Evolutionary conservation across 2,797 vertebrate species (phyloP).

Genomic region (Periparus ater): DNA sequence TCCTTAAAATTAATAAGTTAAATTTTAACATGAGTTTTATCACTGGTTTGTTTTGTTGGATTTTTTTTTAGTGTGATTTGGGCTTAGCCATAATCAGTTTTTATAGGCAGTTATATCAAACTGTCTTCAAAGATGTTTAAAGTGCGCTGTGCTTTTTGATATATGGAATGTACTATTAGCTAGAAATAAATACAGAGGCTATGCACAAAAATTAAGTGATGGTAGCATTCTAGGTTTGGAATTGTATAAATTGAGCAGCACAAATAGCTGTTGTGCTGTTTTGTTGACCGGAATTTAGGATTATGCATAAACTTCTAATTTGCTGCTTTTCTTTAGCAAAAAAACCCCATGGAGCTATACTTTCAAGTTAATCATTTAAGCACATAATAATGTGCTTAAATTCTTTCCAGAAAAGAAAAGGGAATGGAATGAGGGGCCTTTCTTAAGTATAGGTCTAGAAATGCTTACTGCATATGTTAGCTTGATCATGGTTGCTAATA

Average conservation of each 20-base stretch:
- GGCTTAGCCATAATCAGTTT: background rate
- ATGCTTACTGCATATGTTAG: background rate
- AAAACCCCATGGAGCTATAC: background rate
- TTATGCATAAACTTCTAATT: background rate
- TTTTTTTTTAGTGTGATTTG: background rate
- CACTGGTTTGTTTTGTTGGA: background rate
- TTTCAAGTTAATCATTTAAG: background rate
- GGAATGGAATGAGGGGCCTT: background rate
- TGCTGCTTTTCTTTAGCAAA: background rate
- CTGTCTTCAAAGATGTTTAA: background rate
- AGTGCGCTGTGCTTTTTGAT: background rate
- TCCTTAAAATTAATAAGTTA: background rate
- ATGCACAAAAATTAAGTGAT: background rate
- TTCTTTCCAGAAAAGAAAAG: background rate
- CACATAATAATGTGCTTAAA: background rate
- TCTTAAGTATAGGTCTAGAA: background rate
- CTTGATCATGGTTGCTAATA: background rate
- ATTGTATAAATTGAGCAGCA: background rate
- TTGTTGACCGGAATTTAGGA: background rate
- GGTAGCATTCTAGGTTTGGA: background rate
- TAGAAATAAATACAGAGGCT: background rate
- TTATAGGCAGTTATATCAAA: background rate
- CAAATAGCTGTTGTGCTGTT: background rate
- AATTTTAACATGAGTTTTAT: background rate
- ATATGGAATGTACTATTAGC: background rate